These are phyloP conservation scores for human DNA, from an alignment of 2,113 vertebrate species.

Conservation along the genomic window GRCh38 chr4:65221001-65221500, in stretches of 20 bases:
- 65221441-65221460: background rate
- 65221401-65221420: constrained; percentile 1
- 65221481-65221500: background rate
- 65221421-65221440: constrained; percentile 39
- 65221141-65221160: background rate
- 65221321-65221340: background rate
- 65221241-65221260: background rate
- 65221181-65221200: background rate
- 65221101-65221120: background rate
- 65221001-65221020: background rate
- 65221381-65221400: background rate
- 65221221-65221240: background rate
- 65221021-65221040: background rate
- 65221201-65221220: background rate
- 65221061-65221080: background rate
- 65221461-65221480: constrained; percentile 1
- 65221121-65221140: background rate
- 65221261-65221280: background rate
- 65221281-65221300: background rate
- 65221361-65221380: background rate
- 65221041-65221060: background rate
- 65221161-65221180: background rate
- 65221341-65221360: background rate
- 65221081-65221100: background rate
- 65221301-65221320: background rate